Percentiles rank a stretch among this genome's conserved stretches.
Conservation (phyloP, 2,113 vertebrate genomes). For the Oceanodroma tethys region DNA sequence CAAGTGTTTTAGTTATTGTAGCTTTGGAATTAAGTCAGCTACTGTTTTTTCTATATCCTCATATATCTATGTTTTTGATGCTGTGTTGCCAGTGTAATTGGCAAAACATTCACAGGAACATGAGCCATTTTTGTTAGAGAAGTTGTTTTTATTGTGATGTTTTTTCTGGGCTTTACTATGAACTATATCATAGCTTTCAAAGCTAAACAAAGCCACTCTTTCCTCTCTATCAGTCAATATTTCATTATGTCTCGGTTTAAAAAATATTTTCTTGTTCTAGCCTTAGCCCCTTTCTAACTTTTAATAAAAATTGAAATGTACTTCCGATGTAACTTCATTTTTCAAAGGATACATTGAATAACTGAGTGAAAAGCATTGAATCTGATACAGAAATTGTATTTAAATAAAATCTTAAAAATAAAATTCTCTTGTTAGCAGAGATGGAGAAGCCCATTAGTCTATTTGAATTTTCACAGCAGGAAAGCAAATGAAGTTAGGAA, state of each 20-base stretch:
- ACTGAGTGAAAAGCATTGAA: not conserved
- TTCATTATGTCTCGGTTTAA: not conserved
- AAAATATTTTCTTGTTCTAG: not conserved
- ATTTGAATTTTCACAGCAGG: conserved; percentile 29
- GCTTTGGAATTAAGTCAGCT: not conserved
- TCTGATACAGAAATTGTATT: not conserved
- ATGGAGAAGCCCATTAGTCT: not conserved
- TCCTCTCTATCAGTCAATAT: not conserved
- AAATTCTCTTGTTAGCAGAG: not conserved
- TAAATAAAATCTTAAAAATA: not conserved
- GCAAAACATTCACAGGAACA: not conserved
- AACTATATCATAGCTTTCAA: not conserved
- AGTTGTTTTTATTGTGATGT: not conserved
- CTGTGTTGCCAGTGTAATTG: not conserved
- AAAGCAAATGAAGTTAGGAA: not conserved
- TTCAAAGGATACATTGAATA: not conserved
- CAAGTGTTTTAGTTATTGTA: not conserved
- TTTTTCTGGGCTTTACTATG: not conserved
- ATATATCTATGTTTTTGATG: not conserved
- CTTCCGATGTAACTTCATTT: not conserved
- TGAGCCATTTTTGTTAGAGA: not conserved
- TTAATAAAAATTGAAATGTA: not conserved
- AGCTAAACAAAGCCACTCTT: not conserved
- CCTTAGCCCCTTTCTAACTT: not conserved
- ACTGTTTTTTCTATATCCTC: not conserved